Evolutionary conservation across 2,888 invertebrate genomes (phyloP).

Genomic region (Cataglyphis rosenhaueri): DNA sequence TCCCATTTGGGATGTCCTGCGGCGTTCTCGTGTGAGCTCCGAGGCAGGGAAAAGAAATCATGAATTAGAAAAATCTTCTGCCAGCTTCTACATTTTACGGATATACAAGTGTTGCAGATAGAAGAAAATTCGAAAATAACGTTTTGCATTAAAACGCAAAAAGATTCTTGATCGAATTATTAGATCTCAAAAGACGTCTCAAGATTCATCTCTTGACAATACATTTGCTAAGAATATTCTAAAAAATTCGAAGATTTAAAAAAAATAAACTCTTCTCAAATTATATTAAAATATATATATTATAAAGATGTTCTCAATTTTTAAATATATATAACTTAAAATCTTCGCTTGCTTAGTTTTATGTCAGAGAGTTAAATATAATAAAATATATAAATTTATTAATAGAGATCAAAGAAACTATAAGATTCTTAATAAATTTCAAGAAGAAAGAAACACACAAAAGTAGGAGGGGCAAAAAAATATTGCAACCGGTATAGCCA

Average conservation of each 20-base stretch:
- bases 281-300: no score
- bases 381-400: background rate
- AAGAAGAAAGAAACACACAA: background rate
- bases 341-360: background rate
- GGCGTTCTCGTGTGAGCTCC: constrained; percentile 22
- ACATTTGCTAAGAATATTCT: no score
- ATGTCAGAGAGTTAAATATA: no score
- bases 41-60: constrained; percentile 2
- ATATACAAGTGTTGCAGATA: background rate
- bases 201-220: background rate
- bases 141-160: background rate
- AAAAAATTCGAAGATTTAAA: background rate
- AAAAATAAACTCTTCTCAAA: no score
- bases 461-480: background rate
- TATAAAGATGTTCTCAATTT: no score
- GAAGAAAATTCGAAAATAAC: background rate
- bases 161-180: background rate
- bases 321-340: background rate
- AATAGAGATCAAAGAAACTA: background rate
- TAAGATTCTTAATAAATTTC: background rate
- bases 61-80: constrained; percentile 15
- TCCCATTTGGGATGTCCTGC: constrained; percentile 61
- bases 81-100: background rate
- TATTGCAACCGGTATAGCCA: constrained; percentile 6
- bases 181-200: background rate